Percentiles rank a stretch among this genome's conserved stretches.
phyloP scores from a whole-genome alignment of 2,797 vertebrate species.

The Pangasius mekongensis region DNA sequence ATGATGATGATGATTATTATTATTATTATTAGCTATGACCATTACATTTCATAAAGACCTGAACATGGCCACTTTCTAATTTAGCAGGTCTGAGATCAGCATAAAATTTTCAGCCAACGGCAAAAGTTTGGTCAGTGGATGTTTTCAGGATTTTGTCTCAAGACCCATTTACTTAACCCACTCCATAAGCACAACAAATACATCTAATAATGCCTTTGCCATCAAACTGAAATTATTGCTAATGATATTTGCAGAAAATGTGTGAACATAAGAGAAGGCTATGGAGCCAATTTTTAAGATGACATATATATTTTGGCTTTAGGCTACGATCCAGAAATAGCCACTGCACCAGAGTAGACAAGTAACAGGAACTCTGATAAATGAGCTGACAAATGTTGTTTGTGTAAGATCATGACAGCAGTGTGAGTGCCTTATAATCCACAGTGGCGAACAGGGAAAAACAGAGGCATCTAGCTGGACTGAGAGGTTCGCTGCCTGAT shows the following conservation, averaged over 20 bases:
- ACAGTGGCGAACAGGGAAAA: constrained; percentile 59
- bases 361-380: constrained; percentile 75
- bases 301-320: constrained; percentile 63
- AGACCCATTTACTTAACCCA: neutral
- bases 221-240: constrained; percentile 60
- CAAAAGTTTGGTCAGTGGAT: neutral
- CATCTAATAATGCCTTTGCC: constrained; percentile 50
- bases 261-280: constrained; percentile 67
- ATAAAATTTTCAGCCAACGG: neutral
- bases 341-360: constrained; percentile 73
- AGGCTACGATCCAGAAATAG: constrained; percentile 74
- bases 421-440: constrained; percentile 74
- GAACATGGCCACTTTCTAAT: neutral
- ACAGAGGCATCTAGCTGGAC: constrained; percentile 32
- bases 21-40: neutral
- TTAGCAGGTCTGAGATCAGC: neutral
- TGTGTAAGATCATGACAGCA: constrained; percentile 78
- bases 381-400: constrained; percentile 83
- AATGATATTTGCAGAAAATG: constrained; percentile 65
- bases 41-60: neutral
- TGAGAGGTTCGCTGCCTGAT: constrained; percentile 43
- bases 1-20: too few relatives aligned
- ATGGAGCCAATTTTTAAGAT: constrained; percentile 58
- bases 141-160: neutral
- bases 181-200: constrained; percentile 17